These are phyloP conservation scores for Trichomycterus rosablanca DNA, from an alignment of 2,113 vertebrate species.

Conservation along the genomic window DNA sequence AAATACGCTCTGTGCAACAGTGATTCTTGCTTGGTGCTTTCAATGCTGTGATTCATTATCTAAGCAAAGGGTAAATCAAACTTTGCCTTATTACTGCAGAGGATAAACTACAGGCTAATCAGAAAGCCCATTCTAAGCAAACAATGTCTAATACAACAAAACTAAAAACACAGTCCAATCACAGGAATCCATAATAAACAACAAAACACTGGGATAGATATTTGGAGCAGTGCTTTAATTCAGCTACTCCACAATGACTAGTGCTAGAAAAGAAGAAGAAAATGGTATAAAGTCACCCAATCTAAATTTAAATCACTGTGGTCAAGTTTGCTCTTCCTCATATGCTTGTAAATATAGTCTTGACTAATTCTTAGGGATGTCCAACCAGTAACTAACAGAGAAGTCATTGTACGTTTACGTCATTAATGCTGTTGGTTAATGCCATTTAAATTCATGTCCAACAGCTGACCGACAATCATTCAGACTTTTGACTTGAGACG, in stretches of 20 bases:
- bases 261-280: conserved; percentile 5
- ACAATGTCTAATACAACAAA: background rate
- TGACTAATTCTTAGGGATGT: background rate
- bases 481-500: no score
- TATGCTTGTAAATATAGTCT: background rate
- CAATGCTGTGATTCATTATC: background rate
- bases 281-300: no score
- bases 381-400: conserved; percentile 1
- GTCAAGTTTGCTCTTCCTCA: background rate
- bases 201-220: no score
- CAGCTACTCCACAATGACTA: no score
- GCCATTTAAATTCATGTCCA: no score
- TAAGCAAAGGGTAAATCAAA: background rate
- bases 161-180: no score
- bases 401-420: no score
- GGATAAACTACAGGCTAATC: background rate
- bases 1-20: conserved; percentile 20
- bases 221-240: no score
- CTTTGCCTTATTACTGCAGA: background rate
- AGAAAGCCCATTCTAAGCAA: background rate
- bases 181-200: no score
- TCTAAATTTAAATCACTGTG: no score
- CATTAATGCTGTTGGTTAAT: no score
- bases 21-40: conserved; percentile 7
- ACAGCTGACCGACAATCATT: no score